phyloP scores from a whole-genome alignment of 2,888 invertebrate genomes.

The Spodoptera picta region DNA sequence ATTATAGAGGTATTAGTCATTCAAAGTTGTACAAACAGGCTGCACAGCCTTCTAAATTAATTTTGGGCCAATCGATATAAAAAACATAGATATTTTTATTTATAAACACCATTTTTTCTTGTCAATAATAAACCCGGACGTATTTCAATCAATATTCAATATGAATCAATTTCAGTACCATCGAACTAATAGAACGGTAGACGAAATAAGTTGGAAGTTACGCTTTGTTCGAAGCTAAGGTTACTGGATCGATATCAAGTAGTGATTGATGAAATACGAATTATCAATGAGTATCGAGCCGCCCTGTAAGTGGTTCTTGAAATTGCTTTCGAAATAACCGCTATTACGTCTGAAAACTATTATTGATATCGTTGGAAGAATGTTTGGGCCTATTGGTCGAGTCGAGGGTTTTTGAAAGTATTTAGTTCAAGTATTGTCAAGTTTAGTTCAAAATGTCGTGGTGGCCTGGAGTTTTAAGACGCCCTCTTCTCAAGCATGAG shows the following conservation, averaged over 20 bases:
- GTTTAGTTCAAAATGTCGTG: no score
- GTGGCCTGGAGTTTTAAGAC: no score
- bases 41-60: no score
- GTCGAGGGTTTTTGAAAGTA: no score
- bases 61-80: no score
- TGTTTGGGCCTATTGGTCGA: neutral
- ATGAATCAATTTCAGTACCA: slow-evolving; percentile 46
- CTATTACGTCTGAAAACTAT: slow-evolving; percentile 38
- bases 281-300: slow-evolving; percentile 55
- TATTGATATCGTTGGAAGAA: slow-evolving; percentile 22
- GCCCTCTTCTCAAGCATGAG: no score
- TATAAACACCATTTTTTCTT: no score
- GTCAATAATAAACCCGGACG: neutral
- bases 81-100: no score
- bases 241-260: slow-evolving; percentile 42
- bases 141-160: slow-evolving; percentile 38
- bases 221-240: slow-evolving; percentile 46
- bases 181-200: slow-evolving; percentile 48
- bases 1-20: no score
- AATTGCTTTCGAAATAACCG: slow-evolving; percentile 51
- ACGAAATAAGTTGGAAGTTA: slow-evolving; percentile 36
- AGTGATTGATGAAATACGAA: slow-evolving; percentile 59
- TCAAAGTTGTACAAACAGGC: no score
- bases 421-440: no score
- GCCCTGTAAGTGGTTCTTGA: slow-evolving; percentile 42